Evolutionary conservation across 2,888 invertebrate species (phyloP).

Genomic region (Clepsis dumicolana): DNA sequence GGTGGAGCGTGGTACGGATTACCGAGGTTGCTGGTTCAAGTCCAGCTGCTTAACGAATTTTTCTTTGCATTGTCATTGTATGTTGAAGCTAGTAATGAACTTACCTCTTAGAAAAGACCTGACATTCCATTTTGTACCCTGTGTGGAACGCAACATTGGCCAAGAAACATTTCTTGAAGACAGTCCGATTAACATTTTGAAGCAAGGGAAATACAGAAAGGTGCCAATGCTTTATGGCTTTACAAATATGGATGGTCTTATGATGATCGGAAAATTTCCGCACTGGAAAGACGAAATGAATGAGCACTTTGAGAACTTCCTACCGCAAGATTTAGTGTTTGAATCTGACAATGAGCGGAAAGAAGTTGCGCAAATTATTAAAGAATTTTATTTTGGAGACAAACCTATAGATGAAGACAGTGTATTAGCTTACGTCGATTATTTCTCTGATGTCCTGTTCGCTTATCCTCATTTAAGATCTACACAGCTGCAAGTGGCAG

Average conservation of each 20-base stretch:
- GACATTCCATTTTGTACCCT: slow-evolving; percentile 49
- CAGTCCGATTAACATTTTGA: slow-evolving; percentile 58
- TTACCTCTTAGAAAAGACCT: slow-evolving; percentile 20
- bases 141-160: slow-evolving; percentile 53
- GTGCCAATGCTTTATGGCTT: slow-evolving; percentile 62
- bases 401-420: slow-evolving; percentile 50
- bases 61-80: no score
- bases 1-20: no score
- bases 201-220: slow-evolving; percentile 50
- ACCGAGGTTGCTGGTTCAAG: no score
- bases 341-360: slow-evolving; percentile 54
- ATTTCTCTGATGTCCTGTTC: slow-evolving; percentile 66
- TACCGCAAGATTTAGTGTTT: slow-evolving; percentile 64
- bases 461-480: slow-evolving; percentile 55
- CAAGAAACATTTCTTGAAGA: slow-evolving; percentile 55
- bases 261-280: slow-evolving; percentile 53
- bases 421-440: slow-evolving; percentile 58
- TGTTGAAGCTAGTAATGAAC: no score
- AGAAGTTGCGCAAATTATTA: slow-evolving; percentile 52
- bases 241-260: slow-evolving; percentile 57
- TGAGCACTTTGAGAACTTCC: slow-evolving; percentile 62
- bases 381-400: slow-evolving; percentile 63
- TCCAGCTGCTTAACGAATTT: no score
- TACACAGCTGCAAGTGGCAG: slow-evolving; percentile 53
- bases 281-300: slow-evolving; percentile 60